Conservation (phyloP, 1,140 invertebrate species). For the Anastrepha ludens region DNA sequence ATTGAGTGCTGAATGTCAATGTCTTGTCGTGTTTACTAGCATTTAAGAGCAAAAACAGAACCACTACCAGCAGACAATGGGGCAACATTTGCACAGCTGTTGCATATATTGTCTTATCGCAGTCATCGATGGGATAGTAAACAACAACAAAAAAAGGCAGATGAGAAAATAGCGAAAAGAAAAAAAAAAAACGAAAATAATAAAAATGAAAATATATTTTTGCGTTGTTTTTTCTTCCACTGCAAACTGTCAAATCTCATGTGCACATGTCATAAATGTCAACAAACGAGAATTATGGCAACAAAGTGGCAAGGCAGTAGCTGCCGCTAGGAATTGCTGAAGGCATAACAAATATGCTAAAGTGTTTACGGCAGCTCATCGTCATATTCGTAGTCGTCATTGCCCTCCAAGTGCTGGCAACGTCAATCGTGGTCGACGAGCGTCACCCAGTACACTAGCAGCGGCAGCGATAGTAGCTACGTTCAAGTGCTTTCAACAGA, state of each 20-base stretch:
- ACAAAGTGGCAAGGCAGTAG: constrained; percentile 57
- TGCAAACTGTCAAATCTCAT: constrained; percentile 63
- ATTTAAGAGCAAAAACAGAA: neutral
- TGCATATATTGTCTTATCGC: constrained; percentile 7
- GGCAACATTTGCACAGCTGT: constrained; percentile 30
- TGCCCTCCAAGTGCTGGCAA: too few relatives aligned
- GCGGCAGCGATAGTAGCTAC: neutral
- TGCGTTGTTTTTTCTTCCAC: neutral
- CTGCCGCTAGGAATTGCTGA: neutral
- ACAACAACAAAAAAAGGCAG: neutral
- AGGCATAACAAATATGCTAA: constrained; percentile 27
- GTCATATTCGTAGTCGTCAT: neutral
- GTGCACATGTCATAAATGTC: constrained; percentile 73
- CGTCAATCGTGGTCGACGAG: too few relatives aligned
- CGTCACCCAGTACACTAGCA: too few relatives aligned
- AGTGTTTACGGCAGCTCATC: neutral
- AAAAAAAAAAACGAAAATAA: neutral
- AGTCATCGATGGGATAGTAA: neutral
- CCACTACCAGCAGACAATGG: neutral
- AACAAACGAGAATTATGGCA: constrained; percentile 71
- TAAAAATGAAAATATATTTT: neutral
- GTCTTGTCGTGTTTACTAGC: neutral
- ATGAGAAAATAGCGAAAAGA: neutral
- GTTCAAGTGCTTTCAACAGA: neutral
- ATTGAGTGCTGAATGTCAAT: constrained; percentile 22